Evolutionary conservation across 2,113 vertebrate genomes (phyloP), one percentile per base, ranked within the genome.

Genomic region (Ornithorhynchus anatinus): DNA sequence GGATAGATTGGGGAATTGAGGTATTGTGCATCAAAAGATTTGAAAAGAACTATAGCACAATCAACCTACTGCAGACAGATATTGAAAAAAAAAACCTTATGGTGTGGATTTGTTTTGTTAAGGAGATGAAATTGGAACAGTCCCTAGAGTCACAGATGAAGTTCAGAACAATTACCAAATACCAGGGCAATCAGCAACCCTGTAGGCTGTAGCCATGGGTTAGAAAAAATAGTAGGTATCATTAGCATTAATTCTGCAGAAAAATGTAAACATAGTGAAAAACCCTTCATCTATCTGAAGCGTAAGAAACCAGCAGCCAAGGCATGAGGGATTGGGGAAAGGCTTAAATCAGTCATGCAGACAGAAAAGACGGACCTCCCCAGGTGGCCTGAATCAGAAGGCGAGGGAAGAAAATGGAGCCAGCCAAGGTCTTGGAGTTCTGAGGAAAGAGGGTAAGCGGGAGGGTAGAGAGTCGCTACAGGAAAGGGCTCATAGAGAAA

Each of bases 201-300:
- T 45, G 42, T 31, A 44, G 11, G 40, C 59, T 74, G 69, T 59
- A 65, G 14, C n/a, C n/a, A 33, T 22, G 62, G 8, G 75, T 44
- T 12, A 17, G 69, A 84, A 81, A 67, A 22, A 58, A 10, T 67
- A 14, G 44, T 33, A 65, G 59, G 75, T 75, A 69, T 78, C 70
- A 22, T 53, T 22, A 19, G 19, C 22, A 15, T 57, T 42, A 59
- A 65, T 77, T 56, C 38, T 66, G 38, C 2, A 72, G 56, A 84
- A 36, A 79, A 69, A 59, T 47, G 16, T 69, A 62, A 72, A 81
- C 71, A 56, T 61, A 23, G n/a, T 66, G 69, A 82, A 67, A 20
- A 43, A 61, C 37, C 29, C n/a, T 10, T 57, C 32, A 71, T 78
- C 75, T 58, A 45, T 63, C 52, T 69, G 48, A 76, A 68, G 19